Evolutionary conservation across 2,797 vertebrate species (phyloP), one percentile per base, ranked within the genome.

Genomic region (Acridotheres tristis): DNA sequence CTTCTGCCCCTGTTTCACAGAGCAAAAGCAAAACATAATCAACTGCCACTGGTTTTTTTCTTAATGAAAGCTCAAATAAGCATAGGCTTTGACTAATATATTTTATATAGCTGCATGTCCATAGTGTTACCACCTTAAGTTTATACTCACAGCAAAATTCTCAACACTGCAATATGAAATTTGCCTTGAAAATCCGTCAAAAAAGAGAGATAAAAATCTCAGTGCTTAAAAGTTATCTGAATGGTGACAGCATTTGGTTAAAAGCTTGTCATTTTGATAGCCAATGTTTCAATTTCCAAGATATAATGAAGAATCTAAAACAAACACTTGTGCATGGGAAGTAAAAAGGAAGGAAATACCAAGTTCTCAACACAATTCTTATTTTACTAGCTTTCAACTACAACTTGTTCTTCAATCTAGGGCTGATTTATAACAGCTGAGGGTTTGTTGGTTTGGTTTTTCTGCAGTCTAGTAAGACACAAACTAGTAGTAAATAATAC

Each of bases 401-500:
- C 15, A 84, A 45, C 8, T 79, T 66, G 11, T 36, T 81, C 51
- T 71, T 27, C 48, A 73, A 12, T 43, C 38, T 43, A 36, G 16
- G 34, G 27, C 30, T 74, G 20, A 45, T 77, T 96, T 85, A 42
- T 19, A 85, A 69, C 30, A 75, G 50, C 80, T 85, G 69, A 65
- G 58, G 85, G 67, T 67, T 75, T 26, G 22, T 27, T 36, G 34
- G 57, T 34, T 57, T 55, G 19, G 8, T 2, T 43, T 34, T 80
- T 82, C 81, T 85, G 32, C 85, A 83, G 40, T 77, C 84, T 83
- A 67, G 22, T 42, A 68, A 90, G 55, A 90, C 22, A 96, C 84
- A 93, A 93, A 88, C 42, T 82, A 91, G 68, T 66, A 94, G 68
- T 79, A 83, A 80, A 76, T 4, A 0, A 2, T 40, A 84, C 4